Percentiles rank a stretch among this genome's conserved stretches.
These are phyloP conservation scores for Pelodytes ibericus DNA, from an alignment of 2,797 vertebrate species.

Conservation along the genomic window DNA sequence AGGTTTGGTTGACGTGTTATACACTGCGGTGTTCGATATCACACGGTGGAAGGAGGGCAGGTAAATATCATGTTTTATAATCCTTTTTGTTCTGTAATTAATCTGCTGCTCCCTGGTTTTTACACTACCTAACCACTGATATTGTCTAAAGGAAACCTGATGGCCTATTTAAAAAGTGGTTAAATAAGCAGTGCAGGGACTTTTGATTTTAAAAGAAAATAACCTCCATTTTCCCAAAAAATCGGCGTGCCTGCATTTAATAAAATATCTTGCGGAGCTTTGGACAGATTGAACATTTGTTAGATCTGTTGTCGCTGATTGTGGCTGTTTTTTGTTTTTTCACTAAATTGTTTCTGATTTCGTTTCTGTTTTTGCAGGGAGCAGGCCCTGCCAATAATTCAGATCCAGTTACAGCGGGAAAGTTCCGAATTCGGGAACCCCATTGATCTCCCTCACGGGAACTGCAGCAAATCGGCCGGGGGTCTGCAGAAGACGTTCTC, in stretches of 20 bases:
- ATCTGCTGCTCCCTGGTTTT: too few relatives aligned
- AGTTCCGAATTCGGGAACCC: conserved; percentile 83
- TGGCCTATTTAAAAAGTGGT: too few relatives aligned
- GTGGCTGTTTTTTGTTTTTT: neutral
- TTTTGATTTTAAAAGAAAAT: too few relatives aligned
- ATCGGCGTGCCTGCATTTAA: too few relatives aligned
- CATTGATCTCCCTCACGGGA: conserved; percentile 83
- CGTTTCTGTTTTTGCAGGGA: conserved; percentile 74
- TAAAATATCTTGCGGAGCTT: too few relatives aligned
- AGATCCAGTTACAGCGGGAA: conserved; percentile 95
- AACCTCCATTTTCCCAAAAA: too few relatives aligned
- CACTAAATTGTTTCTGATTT: neutral
- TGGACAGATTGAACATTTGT: too few relatives aligned
- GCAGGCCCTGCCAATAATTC: conserved; percentile 92
- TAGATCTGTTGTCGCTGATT: too few relatives aligned
- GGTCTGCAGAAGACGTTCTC: conserved; percentile 96
- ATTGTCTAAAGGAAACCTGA: too few relatives aligned
- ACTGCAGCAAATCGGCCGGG: conserved; percentile 86
- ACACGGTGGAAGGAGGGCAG: conserved; percentile 93
- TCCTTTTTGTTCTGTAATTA: neutral
- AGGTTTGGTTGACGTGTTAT: conserved; percentile 93
- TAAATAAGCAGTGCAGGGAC: too few relatives aligned
- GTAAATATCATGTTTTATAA: conserved; percentile 64
- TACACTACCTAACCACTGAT: too few relatives aligned
- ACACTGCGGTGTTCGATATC: conserved; percentile 92